phyloP scores from a whole-genome alignment of 2,797 vertebrate species.

The Propithecus deckenii region DNA sequence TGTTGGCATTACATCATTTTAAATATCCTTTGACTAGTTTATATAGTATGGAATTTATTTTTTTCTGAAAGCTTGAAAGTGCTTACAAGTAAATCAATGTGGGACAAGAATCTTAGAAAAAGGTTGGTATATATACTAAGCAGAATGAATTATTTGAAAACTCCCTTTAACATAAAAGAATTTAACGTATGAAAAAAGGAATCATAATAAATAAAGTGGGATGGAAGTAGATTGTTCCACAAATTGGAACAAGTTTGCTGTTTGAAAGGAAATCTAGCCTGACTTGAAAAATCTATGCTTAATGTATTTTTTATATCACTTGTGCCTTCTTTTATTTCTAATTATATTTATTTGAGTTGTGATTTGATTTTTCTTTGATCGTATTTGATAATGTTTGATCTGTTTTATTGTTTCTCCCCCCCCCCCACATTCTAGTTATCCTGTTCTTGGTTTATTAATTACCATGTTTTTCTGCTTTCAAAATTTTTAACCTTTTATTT shows the following conservation, averaged over 20 bases:
- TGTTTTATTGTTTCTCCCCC: not conserved
- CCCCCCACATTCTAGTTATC: not conserved
- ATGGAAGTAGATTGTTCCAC: not conserved
- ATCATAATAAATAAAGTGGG: not conserved
- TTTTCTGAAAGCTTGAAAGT: not conserved
- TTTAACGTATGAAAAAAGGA: not conserved
- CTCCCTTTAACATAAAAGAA: not conserved
- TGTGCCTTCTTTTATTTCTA: not conserved
- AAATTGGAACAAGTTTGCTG: not conserved
- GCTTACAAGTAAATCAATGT: not conserved
- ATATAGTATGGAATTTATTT: not conserved
- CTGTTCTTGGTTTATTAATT: not conserved
- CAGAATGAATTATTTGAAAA: constrained; percentile 11
- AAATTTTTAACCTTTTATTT: not conserved
- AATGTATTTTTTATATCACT: not conserved
- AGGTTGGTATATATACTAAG: not conserved
- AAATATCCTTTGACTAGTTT: not conserved
- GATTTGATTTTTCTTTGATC: not conserved
- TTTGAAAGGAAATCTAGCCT: not conserved
- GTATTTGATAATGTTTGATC: not conserved
- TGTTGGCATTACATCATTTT: not conserved
- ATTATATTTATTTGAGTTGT: not conserved
- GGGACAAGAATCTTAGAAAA: not conserved
- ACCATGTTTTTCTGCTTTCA: not conserved
- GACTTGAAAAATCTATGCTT: not conserved